These are phyloP conservation scores for Sebastes nivosus DNA, from an alignment of 2,797 vertebrate genomes.

Conservation along the genomic window DNA sequence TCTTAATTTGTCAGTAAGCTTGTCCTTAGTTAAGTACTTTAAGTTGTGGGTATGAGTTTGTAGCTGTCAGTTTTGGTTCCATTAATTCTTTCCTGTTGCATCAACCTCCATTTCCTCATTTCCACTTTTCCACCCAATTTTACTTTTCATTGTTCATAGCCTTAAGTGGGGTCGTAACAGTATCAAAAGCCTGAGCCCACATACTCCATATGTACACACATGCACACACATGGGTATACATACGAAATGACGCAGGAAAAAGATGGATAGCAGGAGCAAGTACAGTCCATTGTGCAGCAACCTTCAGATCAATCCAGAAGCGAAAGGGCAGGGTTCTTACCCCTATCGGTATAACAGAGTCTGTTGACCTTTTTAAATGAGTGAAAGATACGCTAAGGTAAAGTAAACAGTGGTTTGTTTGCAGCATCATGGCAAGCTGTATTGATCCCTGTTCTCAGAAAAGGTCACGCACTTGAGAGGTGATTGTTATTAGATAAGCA, in stretches of 20 bases:
- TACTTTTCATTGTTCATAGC: too few relatives aligned
- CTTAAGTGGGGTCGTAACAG: too few relatives aligned
- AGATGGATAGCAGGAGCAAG: slow-evolving; percentile 22
- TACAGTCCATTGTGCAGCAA: slow-evolving; percentile 50
- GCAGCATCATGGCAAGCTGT: slow-evolving; percentile 60
- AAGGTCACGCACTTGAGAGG: slow-evolving; percentile 74
- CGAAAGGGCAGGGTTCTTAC: slow-evolving; percentile 67
- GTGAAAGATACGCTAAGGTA: slow-evolving; percentile 73
- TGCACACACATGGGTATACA: background rate
- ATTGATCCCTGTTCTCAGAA: slow-evolving; percentile 71
- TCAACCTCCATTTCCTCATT: too few relatives aligned
- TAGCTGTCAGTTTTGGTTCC: too few relatives aligned
- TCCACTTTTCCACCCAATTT: too few relatives aligned
- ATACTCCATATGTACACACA: background rate
- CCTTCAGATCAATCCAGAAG: slow-evolving; percentile 67
- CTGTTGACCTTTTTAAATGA: slow-evolving; percentile 81
- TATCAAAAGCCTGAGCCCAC: slow-evolving; percentile 30
- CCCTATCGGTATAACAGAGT: slow-evolving; percentile 66
- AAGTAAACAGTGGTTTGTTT: slow-evolving; percentile 78
- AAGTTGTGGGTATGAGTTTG: too few relatives aligned
- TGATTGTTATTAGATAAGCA: slow-evolving; percentile 74
- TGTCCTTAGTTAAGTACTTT: too few relatives aligned
- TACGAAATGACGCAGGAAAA: slow-evolving; percentile 12
- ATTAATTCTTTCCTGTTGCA: too few relatives aligned
- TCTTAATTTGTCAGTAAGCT: too few relatives aligned